Evolutionary conservation across 2,113 vertebrate species (phyloP), one percentile per base, ranked within the genome.

Genomic region (Vulpes lagopus): DNA sequence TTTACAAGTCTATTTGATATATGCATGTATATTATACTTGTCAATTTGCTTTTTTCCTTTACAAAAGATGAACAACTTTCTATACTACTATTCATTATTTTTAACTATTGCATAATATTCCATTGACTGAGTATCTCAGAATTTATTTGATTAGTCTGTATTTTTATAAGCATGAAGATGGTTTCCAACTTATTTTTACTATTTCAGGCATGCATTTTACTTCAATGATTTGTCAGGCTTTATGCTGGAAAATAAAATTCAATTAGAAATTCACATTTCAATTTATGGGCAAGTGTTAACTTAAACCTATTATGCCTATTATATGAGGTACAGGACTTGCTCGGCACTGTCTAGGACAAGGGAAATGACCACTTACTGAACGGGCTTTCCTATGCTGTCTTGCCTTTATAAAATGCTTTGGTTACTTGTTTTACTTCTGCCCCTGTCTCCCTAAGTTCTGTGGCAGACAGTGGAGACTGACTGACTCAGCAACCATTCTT

Each of bases 201-300:
- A 43, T 67, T 97, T 89, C 67, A 86, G 7, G 0, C 10, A 57
- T 83, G 16, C 32, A 23, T 91, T 97, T 96, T 88, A 81, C 78
- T 88, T 85, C 30, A 96, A 73, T 93, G 49, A 76, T 55, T n/a
- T 91, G 12, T 81, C 12, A 51, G 12, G 8, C 6, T 71, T 94
- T 94, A 49, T 89, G 27, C 71, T 25, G 64, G 76, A 76, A 91
- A 97, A 81, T 92, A 90, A n/a, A 96, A 94, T 74, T 90, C 9
- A 86, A 53, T 30, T 27, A 87, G 81, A 89, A 67, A 79, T 76
- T 83, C 49, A 74, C 55, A 87, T 86, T 91, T 86, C 7, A 35
- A n/a, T 67, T 57, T 4, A 25, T 17, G 17, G 12, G 20, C 23
- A 81, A 16, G 27, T 67, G 69, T 95, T 87, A 60, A 78, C 73